A percentile compares a stretch with the other conserved stretches of the same genome.
These are phyloP conservation scores for Salvelinus fontinalis DNA, from an alignment of 2,113 vertebrate species.

Conservation along the genomic window DNA sequence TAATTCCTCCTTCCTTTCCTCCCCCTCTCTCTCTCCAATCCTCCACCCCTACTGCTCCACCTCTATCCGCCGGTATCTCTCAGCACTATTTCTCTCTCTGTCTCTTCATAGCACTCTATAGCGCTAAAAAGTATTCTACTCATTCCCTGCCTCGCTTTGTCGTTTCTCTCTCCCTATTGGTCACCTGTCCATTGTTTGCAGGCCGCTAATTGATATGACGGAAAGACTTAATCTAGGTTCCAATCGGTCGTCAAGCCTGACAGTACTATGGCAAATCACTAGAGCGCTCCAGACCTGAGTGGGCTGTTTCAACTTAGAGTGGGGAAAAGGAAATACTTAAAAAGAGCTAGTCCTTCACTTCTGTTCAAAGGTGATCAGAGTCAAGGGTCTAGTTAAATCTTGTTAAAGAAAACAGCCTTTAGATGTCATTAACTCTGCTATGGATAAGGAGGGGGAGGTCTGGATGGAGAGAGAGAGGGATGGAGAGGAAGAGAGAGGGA, in stretches of 20 bases:
- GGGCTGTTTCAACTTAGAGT: too few relatives aligned
- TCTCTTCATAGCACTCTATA: not conserved
- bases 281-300: too few relatives aligned
- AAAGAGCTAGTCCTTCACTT: conserved; percentile 58
- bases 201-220: not conserved
- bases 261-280: too few relatives aligned
- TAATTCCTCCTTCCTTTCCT: not conserved
- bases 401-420: conserved; percentile 63
- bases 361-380: conserved; percentile 63
- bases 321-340: too few relatives aligned
- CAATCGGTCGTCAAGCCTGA: not conserved
- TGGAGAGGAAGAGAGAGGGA: not conserved
- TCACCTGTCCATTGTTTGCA: not conserved
- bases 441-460: not conserved
- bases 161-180: not conserved
- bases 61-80: conserved; percentile 16
- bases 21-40: conserved; percentile 51
- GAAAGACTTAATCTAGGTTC: not conserved
- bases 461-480: not conserved
- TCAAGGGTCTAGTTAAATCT: conserved; percentile 73
- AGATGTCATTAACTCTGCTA: conserved; percentile 54
- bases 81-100: not conserved
- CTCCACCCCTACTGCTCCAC: conserved; percentile 34
- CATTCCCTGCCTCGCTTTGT: not conserved
- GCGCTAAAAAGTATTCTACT: not conserved